A percentile compares a stretch with the other conserved stretches of the same genome.
Conservation (phyloP, 2,888 invertebrate genomes). For the Nymphalis polychloros region DNA sequence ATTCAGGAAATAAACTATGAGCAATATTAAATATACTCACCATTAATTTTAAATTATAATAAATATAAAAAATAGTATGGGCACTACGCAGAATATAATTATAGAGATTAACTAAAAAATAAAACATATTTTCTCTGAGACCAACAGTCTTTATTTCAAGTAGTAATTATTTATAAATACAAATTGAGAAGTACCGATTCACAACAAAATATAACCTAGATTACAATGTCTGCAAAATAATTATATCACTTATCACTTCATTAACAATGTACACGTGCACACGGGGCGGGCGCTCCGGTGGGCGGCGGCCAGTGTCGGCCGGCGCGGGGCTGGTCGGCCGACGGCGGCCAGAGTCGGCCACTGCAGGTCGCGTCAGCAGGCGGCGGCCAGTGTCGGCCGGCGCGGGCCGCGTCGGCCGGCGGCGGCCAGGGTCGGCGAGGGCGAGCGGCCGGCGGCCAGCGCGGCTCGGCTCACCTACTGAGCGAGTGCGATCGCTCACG, state of each 20-base stretch:
- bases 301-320: slow-evolving; percentile 20
- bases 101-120: slow-evolving; percentile 40
- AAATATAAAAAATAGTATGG: too few relatives aligned
- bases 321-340: slow-evolving; percentile 27
- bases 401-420: slow-evolving; percentile 38
- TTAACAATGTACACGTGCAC: slow-evolving; percentile 65
- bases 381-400: slow-evolving; percentile 23
- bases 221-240: slow-evolving; percentile 73
- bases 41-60: too few relatives aligned
- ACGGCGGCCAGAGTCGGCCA: slow-evolving; percentile 24
- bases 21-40: too few relatives aligned
- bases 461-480: slow-evolving; percentile 83
- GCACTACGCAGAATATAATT: too few relatives aligned
- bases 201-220: slow-evolving; percentile 78
- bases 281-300: slow-evolving; percentile 31
- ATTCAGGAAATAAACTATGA: too few relatives aligned
- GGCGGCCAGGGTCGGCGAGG: slow-evolving; percentile 32
- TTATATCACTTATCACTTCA: slow-evolving; percentile 78
- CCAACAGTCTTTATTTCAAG: slow-evolving; percentile 78
- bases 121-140: slow-evolving; percentile 54
- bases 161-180: slow-evolving; percentile 78
- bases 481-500: slow-evolving; percentile 83
- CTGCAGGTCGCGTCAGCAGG: slow-evolving; percentile 22
- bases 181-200: slow-evolving; percentile 81
- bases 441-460: slow-evolving; percentile 36